Conservation (phyloP, 2,888 invertebrate genomes). For the Tricholauxania praeusta region DNA sequence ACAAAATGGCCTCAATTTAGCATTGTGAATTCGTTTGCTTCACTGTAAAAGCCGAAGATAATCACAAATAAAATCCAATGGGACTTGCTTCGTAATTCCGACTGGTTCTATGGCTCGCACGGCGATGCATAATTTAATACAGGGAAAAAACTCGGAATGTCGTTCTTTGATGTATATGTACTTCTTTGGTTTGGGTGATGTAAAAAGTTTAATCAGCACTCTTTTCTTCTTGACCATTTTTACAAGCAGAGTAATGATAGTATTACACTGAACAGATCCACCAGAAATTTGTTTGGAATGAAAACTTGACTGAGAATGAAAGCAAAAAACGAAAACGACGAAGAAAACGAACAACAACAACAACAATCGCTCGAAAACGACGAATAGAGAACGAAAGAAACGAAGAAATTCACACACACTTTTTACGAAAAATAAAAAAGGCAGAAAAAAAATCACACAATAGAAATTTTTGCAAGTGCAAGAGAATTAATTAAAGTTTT, state of each 20-base stretch:
- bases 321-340: slow-evolving; percentile 15
- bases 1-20: too few relatives aligned
- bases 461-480: slow-evolving; percentile 37
- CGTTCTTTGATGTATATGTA: too few relatives aligned
- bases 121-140: too few relatives aligned
- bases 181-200: too few relatives aligned
- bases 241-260: not conserved
- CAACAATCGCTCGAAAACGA: slow-evolving; percentile 35
- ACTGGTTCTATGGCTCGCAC: too few relatives aligned
- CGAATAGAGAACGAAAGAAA: slow-evolving; percentile 43
- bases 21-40: too few relatives aligned
- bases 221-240: not conserved
- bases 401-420: slow-evolving; percentile 45
- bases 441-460: slow-evolving; percentile 36
- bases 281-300: slow-evolving; percentile 14
- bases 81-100: too few relatives aligned
- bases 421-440: slow-evolving; percentile 26
- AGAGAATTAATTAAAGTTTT: slow-evolving; percentile 7
- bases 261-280: not conserved
- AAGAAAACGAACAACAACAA: slow-evolving; percentile 9
- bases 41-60: too few relatives aligned
- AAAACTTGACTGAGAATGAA: slow-evolving; percentile 18
- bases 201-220: not conserved
- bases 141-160: too few relatives aligned
- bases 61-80: too few relatives aligned